Evolutionary conservation across 2,888 invertebrate species (phyloP), one percentile per base, ranked within the genome.

Genomic region (Antheraea assamensis): DNA sequence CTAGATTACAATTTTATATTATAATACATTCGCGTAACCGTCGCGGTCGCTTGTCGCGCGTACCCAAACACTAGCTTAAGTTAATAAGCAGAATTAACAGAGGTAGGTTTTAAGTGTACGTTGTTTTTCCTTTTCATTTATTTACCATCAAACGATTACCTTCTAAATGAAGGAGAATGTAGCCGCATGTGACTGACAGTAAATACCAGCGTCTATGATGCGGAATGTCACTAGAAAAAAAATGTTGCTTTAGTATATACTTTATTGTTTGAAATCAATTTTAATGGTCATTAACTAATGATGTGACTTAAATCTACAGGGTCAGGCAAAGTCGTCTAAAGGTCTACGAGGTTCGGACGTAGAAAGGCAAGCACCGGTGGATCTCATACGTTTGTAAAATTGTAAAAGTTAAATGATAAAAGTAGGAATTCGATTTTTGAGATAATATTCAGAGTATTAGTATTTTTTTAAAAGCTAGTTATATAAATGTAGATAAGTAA

Each of bases 181-280:
- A 68, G 35, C 35, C 35, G 68, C 68, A 5, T n/a, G 31, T 21
- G 68, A 68, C 68, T 68, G 68, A 8, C 21, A 58, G 68, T 55
- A 47, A 31, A 35, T 42, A 73, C 35, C 58, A 58, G 66, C 52
- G 70, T 58, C 30, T 70, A 68, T 73, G 55, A 55, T 70, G 70
- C 30, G 73, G 70, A 47, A 70, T 66, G 70, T 61, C 73, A 73
- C 73, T 74, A 70, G 55, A 73, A 73, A 64, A 5, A 61, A 58
- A 2, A 52, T 66, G 10, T 66, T 7, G 15, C 7, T 17, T 30
- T 27, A 64, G 2, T 58, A 15, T 58, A 4, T 4, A 3, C 17
- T 49, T 35, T 35, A 35, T n/a, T n/a, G n/a, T n/a, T n/a, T n/a
- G n/a, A n/a, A n/a, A n/a, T n/a, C n/a, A n/a, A n/a, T n/a, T n/a